Conservation (phyloP, 1,140 invertebrate genomes). For the Diplogasteroides magnus region DNA sequence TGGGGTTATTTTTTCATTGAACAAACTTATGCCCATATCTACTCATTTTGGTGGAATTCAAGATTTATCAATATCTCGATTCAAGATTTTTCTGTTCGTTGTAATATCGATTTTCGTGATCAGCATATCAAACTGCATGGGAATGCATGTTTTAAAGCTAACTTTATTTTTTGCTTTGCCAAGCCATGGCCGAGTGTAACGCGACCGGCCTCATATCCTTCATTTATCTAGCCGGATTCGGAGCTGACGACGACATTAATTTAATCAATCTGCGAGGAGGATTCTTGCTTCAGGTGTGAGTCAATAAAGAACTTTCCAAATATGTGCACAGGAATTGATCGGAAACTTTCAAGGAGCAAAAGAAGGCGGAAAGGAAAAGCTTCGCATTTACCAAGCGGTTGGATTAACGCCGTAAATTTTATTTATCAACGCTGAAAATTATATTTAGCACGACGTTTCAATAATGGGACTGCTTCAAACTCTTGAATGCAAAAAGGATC, state of each 20-base stretch:
- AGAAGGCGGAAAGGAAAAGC: neutral
- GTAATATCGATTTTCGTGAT: too few relatives aligned
- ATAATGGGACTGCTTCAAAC: neutral
- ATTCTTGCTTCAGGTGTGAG: neutral
- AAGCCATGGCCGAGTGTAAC: too few relatives aligned
- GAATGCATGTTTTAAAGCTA: too few relatives aligned
- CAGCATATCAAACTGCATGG: too few relatives aligned
- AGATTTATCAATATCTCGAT: too few relatives aligned
- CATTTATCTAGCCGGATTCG: neutral
- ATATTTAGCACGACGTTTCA: conserved; percentile 4
- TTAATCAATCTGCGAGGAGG: neutral
- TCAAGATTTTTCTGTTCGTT: too few relatives aligned
- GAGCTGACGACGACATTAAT: neutral
- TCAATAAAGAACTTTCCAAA: too few relatives aligned
- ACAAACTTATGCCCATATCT: too few relatives aligned
- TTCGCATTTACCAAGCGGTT: neutral
- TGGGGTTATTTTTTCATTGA: too few relatives aligned
- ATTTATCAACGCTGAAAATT: neutral
- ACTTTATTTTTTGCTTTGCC: too few relatives aligned
- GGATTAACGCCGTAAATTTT: neutral
- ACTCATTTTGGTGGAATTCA: too few relatives aligned
- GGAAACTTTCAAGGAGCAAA: neutral
- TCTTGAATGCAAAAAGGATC: neutral
- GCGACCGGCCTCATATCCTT: too few relatives aligned
- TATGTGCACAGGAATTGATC: neutral